phyloP scores from a whole-genome alignment of 2,888 invertebrate genomes.

The Polyommatus icarus region DNA sequence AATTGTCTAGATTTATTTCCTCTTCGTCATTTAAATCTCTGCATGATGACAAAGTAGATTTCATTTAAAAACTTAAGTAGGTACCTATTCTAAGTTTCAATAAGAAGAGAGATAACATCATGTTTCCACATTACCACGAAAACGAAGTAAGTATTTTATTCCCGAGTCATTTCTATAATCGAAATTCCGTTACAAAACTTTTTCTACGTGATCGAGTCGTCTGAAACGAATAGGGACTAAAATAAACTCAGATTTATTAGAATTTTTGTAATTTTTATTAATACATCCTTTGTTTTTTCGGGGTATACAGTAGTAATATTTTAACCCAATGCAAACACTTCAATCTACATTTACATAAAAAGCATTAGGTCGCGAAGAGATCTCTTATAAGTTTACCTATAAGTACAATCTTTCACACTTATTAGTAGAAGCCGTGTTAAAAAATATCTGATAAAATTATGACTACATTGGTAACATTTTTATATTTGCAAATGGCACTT shows the following conservation, averaged over 20 bases:
- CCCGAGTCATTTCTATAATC: no score
- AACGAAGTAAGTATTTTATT: no score
- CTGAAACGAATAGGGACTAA: neutral
- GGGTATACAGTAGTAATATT: neutral
- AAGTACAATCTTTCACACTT: slow-evolving; percentile 28
- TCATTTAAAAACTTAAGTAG: no score
- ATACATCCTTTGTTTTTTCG: slow-evolving; percentile 1
- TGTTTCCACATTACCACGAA: no score
- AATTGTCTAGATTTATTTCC: no score
- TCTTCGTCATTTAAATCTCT: no score
- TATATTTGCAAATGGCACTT: slow-evolving; percentile 43
- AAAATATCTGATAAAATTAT: slow-evolving; percentile 30
- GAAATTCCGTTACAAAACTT: no score
- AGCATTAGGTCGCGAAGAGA: slow-evolving; percentile 30
- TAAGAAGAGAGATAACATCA: no score
- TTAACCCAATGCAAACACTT: slow-evolving; percentile 27
- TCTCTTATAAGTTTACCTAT: slow-evolving; percentile 28
- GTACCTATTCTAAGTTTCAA: no score
- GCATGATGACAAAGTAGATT: no score
- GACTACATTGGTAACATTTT: slow-evolving; percentile 43
- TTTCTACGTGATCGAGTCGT: no score
- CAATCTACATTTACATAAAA: slow-evolving; percentile 24
- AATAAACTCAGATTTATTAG: slow-evolving; percentile 28
- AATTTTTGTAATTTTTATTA: slow-evolving; percentile 26
- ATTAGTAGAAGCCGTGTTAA: slow-evolving; percentile 31